Percentiles rank a stretch among this genome's conserved stretches.
phyloP scores from a whole-genome alignment of 2,113 vertebrate genomes.

The Daboia siamensis region DNA sequence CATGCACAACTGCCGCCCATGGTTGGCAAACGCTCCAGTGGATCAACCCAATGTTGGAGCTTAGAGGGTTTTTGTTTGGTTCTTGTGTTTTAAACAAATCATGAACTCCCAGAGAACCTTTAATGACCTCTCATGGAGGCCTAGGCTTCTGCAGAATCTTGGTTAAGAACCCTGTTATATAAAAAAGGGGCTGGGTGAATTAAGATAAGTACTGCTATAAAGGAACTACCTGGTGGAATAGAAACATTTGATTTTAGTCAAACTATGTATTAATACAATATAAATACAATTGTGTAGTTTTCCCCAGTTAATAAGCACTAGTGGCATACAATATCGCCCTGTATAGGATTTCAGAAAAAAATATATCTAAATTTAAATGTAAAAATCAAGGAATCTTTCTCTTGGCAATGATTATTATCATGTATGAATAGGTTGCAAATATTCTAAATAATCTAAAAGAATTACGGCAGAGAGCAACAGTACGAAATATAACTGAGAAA shows the following conservation, averaged over 20 bases:
- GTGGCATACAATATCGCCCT: not conserved
- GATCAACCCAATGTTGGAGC: not conserved
- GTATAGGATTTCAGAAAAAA: conserved; percentile 1
- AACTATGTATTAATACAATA: not conserved
- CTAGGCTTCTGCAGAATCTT: not conserved
- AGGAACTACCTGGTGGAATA: not conserved
- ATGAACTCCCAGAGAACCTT: not conserved
- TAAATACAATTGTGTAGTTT: not conserved
- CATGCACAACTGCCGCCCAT: not conserved
- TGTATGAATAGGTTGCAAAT: not conserved
- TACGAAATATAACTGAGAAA: not conserved
- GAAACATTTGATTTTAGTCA: not conserved
- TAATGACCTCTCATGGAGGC: not conserved
- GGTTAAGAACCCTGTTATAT: not conserved
- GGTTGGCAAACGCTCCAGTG: not conserved
- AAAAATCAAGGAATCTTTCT: conserved; percentile 3
- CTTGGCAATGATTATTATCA: not conserved
- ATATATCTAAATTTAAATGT: not conserved
- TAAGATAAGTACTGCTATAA: not conserved
- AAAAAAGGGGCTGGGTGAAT: not conserved
- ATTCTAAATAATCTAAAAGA: not conserved
- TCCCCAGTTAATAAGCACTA: not conserved
- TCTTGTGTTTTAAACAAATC: not conserved
- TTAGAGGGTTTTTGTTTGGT: not conserved
- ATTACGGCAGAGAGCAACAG: not conserved